These are phyloP conservation scores for Morinoia aosen DNA, from an alignment of 2,888 invertebrate species.

Conservation along the genomic window DNA sequence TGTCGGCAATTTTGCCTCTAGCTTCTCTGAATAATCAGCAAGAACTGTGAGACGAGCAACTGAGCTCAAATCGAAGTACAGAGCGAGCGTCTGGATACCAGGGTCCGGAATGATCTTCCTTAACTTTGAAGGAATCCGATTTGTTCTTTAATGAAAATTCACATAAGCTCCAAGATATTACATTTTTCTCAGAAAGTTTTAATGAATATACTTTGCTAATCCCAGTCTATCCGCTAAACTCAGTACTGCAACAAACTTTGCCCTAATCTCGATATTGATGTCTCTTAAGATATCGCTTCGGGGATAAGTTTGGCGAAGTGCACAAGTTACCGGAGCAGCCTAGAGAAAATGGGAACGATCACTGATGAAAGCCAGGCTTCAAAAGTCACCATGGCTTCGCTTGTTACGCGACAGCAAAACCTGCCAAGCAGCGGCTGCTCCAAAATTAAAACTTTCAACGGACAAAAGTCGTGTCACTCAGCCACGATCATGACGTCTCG, in stretches of 20 bases:
- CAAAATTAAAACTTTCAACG: background rate
- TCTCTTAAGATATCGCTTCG: constrained; percentile 42
- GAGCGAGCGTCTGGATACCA: background rate
- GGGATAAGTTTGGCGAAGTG: background rate
- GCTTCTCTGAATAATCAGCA: background rate
- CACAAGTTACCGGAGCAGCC: background rate
- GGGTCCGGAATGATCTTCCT: constrained; percentile 6
- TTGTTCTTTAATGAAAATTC: constrained; percentile 39
- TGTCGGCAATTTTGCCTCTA: background rate
- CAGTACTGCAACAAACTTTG: constrained; percentile 34
- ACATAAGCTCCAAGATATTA: constrained; percentile 49
- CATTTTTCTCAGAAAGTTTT: constrained; percentile 49
- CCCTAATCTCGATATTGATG: constrained; percentile 50
- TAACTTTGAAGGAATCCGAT: constrained; percentile 49
- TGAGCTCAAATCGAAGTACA: background rate
- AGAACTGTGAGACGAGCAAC: background rate
- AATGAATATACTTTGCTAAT: constrained; percentile 51
- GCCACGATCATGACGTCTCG: background rate
- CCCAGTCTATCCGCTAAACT: constrained; percentile 47
- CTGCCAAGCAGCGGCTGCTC: background rate
- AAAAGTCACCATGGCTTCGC: background rate
- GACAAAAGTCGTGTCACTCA: constrained; percentile 3
- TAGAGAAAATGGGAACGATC: background rate
- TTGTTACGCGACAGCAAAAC: constrained; percentile 7
- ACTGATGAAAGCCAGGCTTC: background rate